phyloP scores from a whole-genome alignment of 2,888 invertebrate species.

The Copidosoma aretas region DNA sequence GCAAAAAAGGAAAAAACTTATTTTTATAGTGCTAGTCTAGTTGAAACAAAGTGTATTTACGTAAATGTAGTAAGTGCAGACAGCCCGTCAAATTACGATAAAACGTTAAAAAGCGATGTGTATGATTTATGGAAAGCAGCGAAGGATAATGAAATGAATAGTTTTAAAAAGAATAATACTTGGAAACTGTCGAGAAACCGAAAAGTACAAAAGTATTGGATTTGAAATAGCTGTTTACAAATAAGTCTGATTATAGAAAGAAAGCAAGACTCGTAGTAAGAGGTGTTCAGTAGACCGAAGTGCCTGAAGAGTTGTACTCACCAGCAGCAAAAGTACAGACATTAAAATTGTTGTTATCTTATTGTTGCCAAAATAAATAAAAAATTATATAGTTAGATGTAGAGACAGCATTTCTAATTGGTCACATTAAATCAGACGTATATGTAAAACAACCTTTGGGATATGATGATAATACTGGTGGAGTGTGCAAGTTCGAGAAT shows the following conservation, averaged over 20 bases:
- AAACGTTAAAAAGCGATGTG: background rate
- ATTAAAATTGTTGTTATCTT: constrained; percentile 31
- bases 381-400: constrained; percentile 27
- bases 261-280: constrained; percentile 39
- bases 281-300: constrained; percentile 39
- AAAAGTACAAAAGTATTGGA: background rate
- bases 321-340: constrained; percentile 35
- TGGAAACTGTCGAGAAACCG: background rate
- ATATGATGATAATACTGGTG: constrained; percentile 23
- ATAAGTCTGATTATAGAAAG: constrained; percentile 30
- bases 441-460: constrained; percentile 37
- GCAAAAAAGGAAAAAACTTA: background rate
- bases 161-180: background rate
- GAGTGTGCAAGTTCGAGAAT: background rate
- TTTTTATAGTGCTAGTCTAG: background rate
- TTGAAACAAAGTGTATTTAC: too few species aligned
- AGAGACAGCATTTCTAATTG: constrained; percentile 35
- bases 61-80: too few species aligned
- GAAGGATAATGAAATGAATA: background rate
- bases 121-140: background rate
- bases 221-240: constrained; percentile 17
- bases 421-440: constrained; percentile 30
- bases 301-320: constrained; percentile 33
- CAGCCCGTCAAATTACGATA: background rate
- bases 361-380: constrained; percentile 28